A percentile compares a stretch with the other conserved stretches of the same genome.
phyloP scores from a whole-genome alignment of 2,888 invertebrate species.

The Poecilus cupreus region DNA sequence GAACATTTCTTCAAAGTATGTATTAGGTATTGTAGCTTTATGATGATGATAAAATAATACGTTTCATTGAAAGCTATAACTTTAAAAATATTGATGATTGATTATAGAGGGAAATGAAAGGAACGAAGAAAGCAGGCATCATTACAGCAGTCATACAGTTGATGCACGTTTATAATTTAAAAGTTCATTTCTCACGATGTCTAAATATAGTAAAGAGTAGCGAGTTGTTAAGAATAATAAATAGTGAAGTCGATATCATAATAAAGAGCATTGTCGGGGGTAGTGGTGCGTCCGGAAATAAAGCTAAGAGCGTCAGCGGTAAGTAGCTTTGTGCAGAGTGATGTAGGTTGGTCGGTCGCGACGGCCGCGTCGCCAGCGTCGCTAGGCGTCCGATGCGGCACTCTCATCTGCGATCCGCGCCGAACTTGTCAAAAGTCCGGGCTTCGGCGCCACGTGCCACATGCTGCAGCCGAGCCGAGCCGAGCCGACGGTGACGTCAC shows the following conservation, averaged over 20 bases:
- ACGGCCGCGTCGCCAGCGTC: neutral
- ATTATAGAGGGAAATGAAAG: neutral
- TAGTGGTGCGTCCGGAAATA: constrained; percentile 14
- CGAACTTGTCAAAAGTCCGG: constrained; percentile 51
- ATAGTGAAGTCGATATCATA: constrained; percentile 16
- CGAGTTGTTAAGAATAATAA: constrained; percentile 12
- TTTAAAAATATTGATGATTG: too few relatives aligned
- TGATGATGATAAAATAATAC: too few relatives aligned
- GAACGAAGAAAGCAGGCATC: neutral
- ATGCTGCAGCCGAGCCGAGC: constrained; percentile 54
- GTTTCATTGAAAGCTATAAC: too few relatives aligned
- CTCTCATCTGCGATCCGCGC: neutral
- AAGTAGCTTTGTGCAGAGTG: constrained; percentile 11
- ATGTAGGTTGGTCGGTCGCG: neutral
- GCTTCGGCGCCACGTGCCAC: constrained; percentile 51
- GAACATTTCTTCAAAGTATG: too few relatives aligned
- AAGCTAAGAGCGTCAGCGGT: neutral
- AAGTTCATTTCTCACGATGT: constrained; percentile 11
- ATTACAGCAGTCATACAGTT: neutral
- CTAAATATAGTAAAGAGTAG: constrained; percentile 4
- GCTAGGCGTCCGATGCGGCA: constrained; percentile 41
- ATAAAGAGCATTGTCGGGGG: neutral
- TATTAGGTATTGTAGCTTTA: too few relatives aligned
- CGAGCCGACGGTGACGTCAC: constrained; percentile 70
- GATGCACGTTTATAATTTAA: constrained; percentile 4